Evolutionary conservation across 2,113 vertebrate genomes (phyloP).

Genomic region (Plotosus lineatus): DNA sequence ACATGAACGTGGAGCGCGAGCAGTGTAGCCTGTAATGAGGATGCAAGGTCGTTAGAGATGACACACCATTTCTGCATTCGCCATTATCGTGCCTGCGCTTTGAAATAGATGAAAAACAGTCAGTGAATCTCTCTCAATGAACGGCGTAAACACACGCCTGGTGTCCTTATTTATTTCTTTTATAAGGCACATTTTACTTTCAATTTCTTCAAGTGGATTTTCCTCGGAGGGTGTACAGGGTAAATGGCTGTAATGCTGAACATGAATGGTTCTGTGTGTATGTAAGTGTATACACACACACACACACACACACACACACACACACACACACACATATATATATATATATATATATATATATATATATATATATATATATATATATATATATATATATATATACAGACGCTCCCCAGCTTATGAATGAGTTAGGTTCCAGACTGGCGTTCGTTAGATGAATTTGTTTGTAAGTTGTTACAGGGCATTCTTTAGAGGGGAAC

Average conservation of each 20-base stretch:
- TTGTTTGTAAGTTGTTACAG: too few relatives aligned
- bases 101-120: constrained; percentile 48
- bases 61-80: constrained; percentile 52
- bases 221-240: not conserved
- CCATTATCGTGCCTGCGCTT: constrained; percentile 31
- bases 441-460: too few relatives aligned
- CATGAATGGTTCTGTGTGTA: not conserved
- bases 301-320: too few relatives aligned
- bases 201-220: constrained; percentile 32
- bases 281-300: not conserved
- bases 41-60: constrained; percentile 70
- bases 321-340: too few relatives aligned
- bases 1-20: constrained; percentile 52
- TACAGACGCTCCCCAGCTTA: too few relatives aligned
- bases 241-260: not conserved
- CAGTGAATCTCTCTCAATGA: constrained; percentile 30
- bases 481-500: too few relatives aligned
- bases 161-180: constrained; percentile 23
- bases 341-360: not conserved
- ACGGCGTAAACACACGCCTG: constrained; percentile 13
- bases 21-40: constrained; percentile 68
- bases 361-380: not conserved
- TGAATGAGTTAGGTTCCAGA: too few relatives aligned
- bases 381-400: too few relatives aligned
- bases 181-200: constrained; percentile 17